Conservation (phyloP, 2,797 vertebrate species). For the Chaetophractus vellerosus region DNA sequence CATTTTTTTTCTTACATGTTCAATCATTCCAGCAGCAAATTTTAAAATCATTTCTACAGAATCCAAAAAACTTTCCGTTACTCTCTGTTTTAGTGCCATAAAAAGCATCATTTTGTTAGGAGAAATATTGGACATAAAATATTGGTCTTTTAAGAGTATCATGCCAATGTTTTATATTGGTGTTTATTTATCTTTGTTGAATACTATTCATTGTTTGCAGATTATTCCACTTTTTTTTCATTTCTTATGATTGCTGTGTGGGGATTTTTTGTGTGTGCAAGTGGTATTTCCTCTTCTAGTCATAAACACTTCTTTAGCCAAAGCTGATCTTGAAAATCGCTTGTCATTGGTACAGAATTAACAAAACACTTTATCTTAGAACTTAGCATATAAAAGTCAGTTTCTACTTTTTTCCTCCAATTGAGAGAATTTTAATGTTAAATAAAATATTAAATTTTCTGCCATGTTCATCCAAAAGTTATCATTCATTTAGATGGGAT, state of each 20-base stretch:
- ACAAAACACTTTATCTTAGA: slow-evolving; percentile 42
- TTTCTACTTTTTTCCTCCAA: slow-evolving; percentile 46
- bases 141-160: slow-evolving; percentile 36
- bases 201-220: neutral
- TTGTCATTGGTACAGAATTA: neutral
- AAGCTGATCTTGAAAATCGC: slow-evolving; percentile 13
- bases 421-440: neutral
- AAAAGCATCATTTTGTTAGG: neutral
- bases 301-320: neutral
- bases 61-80: neutral
- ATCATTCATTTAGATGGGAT: neutral
- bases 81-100: neutral
- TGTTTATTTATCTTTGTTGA: neutral
- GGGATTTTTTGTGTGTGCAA: neutral
- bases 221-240: neutral
- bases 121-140: neutral
- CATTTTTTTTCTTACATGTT: neutral
- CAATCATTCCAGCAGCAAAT: neutral
- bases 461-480: slow-evolving; percentile 21
- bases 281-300: neutral
- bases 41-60: slow-evolving; percentile 39
- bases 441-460: slow-evolving; percentile 25
- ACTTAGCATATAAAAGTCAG: slow-evolving; percentile 20
- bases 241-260: neutral
- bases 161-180: neutral